Base-by-base conservation (phyloP, 1,140 invertebrate genomes). In the Caenorhabditis remanei region DNA sequence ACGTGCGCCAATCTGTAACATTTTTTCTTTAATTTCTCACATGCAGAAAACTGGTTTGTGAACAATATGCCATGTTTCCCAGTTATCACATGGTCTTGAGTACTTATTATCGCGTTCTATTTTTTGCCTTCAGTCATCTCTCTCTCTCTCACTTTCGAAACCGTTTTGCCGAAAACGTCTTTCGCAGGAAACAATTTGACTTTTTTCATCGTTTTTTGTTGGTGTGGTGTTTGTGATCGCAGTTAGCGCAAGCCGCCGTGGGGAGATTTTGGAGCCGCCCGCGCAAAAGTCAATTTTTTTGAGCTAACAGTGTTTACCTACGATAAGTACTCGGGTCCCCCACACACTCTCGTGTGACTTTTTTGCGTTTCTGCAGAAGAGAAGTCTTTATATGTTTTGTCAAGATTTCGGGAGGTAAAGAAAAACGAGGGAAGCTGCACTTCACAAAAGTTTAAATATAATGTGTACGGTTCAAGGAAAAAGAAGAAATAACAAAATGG, bases 1-100 rank as follows among this genome's bases (percentile, higher is more conserved):
- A 87, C 21, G 8, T 87, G 41, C 56, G 90, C 90, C 40, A 91
- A 89, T 67, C 83, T 41, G 71, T 24, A 55, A 83, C 32, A 53
- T n/a, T 84, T 75, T 41, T 75, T 79, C n/a, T 21, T 63, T 53
- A 19, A 48, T 48, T 55, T 65, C 24, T 9, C 32, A 32, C 2
- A 0, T 32, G 32, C 32, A 32, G 32, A 32, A 32, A 32, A 32
- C 32, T 2, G 32, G 32, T 32, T 32, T 32, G 0, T 32, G 0
- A 32, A 32, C 32, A 2, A 2, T 32, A 32, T 32, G 32, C 32
- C 32, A 32, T 32, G 32, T 32, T 32, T 32, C 2, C 2, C 32
- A 32, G 32, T 32, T 2, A 32, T 32, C 32, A 32, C 32, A 32
- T 32, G 32, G 32, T 2, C 32, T 32, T 2, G 32, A 32, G 32